Conservation (phyloP, 2,888 invertebrate genomes). For the Eilema depressum region DNA sequence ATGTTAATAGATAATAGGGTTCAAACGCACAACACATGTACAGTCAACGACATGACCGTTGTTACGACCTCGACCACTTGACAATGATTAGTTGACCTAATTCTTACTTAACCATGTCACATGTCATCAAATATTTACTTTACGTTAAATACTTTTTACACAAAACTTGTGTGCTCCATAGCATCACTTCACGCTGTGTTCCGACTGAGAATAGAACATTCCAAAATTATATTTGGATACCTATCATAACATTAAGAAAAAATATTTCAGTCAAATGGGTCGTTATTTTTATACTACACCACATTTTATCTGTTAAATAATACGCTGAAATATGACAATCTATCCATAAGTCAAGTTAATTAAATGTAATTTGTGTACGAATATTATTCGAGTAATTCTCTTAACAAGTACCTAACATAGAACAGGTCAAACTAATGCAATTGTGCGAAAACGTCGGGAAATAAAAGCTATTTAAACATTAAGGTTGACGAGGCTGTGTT, state of each 20-base stretch:
- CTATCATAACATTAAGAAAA: constrained; percentile 5
- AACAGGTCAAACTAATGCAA: constrained; percentile 1
- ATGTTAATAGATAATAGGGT: not conserved
- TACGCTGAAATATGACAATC: not conserved
- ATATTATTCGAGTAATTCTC: not conserved
- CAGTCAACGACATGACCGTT: not conserved
- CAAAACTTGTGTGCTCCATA: not conserved
- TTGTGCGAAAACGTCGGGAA: not conserved
- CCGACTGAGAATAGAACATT: constrained; percentile 12
- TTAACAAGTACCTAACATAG: not conserved
- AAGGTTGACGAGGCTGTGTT: constrained; percentile 3
- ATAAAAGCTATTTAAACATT: constrained; percentile 4
- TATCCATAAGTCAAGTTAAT: not conserved
- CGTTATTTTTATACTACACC: not conserved
- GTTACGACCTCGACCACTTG: not conserved
- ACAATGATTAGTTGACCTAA: not conserved
- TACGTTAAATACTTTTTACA: not conserved
- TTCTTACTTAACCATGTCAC: not conserved
- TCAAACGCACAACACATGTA: not conserved
- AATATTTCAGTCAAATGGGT: not conserved
- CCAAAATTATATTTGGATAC: not conserved
- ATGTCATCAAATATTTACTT: not conserved
- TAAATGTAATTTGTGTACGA: not conserved
- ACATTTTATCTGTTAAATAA: not conserved
- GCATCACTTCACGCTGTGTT: not conserved